A percentile compares a stretch with the other conserved stretches of the same genome.
Conservation (phyloP, 2,113 vertebrate species). For the Excalfactoria chinensis region DNA sequence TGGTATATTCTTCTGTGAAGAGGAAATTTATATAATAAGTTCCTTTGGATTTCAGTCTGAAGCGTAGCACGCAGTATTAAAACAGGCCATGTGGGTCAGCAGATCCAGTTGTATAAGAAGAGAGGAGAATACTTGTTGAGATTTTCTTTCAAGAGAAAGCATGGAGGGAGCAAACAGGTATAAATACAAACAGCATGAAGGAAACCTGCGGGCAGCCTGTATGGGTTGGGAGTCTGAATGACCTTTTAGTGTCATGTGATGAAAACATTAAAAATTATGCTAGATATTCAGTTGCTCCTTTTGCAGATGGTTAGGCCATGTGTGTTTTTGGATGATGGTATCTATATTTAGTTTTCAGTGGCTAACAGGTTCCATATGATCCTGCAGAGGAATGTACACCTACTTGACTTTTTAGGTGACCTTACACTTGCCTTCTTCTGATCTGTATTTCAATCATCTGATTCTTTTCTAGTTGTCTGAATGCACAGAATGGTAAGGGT, state of each 20-base stretch:
- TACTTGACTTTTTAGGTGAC: not conserved
- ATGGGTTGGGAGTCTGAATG: accelerated
- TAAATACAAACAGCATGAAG: not conserved
- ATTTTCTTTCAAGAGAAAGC: not conserved
- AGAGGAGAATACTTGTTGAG: not conserved
- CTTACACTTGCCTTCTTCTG: not conserved
- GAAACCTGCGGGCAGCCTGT: not conserved
- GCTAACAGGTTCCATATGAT: not conserved
- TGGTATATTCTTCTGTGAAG: not conserved
- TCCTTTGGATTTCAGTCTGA: not conserved
- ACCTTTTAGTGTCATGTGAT: not conserved
- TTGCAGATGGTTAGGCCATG: not conserved
- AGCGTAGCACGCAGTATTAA: not conserved
- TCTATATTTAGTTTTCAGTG: not conserved
- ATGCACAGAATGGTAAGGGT: not conserved
- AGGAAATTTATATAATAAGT: not conserved
- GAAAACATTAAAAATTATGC: not conserved
- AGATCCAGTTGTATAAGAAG: not conserved
- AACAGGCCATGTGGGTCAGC: not conserved
- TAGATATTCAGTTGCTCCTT: not conserved
- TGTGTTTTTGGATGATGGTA: not conserved
- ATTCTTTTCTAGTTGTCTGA: not conserved
- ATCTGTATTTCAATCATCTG: not conserved
- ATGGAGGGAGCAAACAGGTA: not conserved
- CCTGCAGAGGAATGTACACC: not conserved